phyloP scores from a whole-genome alignment of 2,113 vertebrate genomes.

The Heterochromis multidens region DNA sequence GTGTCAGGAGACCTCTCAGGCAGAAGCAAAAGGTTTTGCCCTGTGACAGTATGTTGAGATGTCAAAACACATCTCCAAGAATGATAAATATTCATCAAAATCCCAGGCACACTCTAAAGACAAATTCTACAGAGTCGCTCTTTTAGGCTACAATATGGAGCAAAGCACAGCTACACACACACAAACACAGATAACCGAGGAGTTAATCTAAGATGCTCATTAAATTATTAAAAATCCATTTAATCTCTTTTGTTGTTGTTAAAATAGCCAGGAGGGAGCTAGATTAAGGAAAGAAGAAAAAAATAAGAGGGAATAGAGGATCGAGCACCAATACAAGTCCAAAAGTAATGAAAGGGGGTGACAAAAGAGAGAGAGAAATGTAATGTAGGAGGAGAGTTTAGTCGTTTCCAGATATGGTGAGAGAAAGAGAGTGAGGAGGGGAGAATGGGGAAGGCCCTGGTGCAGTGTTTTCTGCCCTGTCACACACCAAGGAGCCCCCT shows the following conservation, averaged over 20 bases:
- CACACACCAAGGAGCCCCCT: slow-evolving; percentile 60
- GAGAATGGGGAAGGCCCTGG: slow-evolving; percentile 19
- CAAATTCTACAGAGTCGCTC: not conserved
- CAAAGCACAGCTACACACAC: not conserved
- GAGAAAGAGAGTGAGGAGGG: not conserved
- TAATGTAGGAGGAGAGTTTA: slow-evolving; percentile 4
- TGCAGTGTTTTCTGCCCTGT: slow-evolving; percentile 55
- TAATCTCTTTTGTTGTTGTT: not conserved
- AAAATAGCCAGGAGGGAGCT: not conserved
- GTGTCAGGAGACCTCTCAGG: slow-evolving; percentile 46
- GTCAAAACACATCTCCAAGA: slow-evolving; percentile 56
- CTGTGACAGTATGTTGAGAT: slow-evolving; percentile 24
- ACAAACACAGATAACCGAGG: not conserved
- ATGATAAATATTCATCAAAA: slow-evolving; percentile 34
- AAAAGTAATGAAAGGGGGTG: not conserved
- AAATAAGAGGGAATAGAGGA: not conserved
- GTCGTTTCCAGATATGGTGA: slow-evolving; percentile 33
- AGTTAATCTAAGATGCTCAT: not conserved
- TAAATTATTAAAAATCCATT: not conserved
- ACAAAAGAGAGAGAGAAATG: not conserved
- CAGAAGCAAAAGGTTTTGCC: slow-evolving; percentile 28
- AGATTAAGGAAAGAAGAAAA: not conserved
- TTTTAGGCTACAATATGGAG: not conserved
- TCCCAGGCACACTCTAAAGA: not conserved
- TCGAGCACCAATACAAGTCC: not conserved